phyloP scores from a whole-genome alignment of 1,140 invertebrate genomes.

The Triops cancriformis region DNA sequence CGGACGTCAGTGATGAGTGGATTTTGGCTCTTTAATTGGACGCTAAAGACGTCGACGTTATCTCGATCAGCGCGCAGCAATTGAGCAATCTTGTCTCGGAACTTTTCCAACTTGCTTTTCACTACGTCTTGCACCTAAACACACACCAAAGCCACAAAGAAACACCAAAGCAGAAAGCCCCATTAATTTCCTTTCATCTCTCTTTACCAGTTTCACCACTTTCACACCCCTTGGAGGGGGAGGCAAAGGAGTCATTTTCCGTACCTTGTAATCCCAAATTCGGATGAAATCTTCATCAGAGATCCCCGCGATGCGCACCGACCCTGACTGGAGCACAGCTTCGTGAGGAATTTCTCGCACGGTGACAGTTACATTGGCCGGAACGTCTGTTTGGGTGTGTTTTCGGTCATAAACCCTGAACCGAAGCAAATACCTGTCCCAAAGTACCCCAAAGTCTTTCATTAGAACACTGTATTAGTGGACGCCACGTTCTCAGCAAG shows the following conservation, averaged over 20 bases:
- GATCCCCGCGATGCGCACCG: slow-evolving; percentile 84
- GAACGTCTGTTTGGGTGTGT: slow-evolving; percentile 82
- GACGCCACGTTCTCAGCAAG: not conserved
- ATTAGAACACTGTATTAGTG: not conserved
- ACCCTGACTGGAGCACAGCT: slow-evolving; percentile 89
- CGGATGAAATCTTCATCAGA: slow-evolving; percentile 92
- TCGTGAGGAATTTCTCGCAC: slow-evolving; percentile 91
- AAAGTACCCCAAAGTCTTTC: not conserved
- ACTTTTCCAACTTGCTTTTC: slow-evolving; percentile 77
- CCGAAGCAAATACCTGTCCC: slow-evolving; percentile 56
- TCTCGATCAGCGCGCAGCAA: slow-evolving; percentile 71
- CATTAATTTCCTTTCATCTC: not conserved
- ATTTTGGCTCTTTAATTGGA: slow-evolving; percentile 72
- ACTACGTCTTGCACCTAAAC: slow-evolving; percentile 61
- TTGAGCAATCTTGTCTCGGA: slow-evolving; percentile 75
- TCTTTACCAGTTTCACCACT: not conserved
- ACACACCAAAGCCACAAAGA: not conserved
- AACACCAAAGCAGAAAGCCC: not conserved
- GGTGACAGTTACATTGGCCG: slow-evolving; percentile 84
- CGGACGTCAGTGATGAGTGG: slow-evolving; percentile 85
- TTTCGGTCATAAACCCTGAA: slow-evolving; percentile 91
- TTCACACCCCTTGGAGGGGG: not conserved
- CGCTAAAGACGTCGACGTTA: slow-evolving; percentile 93
- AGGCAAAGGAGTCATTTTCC: slow-evolving; percentile 15
- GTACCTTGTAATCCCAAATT: slow-evolving; percentile 78